Evolutionary conservation across 2,888 invertebrate species (phyloP).

Genomic region (Hyles lineata): DNA sequence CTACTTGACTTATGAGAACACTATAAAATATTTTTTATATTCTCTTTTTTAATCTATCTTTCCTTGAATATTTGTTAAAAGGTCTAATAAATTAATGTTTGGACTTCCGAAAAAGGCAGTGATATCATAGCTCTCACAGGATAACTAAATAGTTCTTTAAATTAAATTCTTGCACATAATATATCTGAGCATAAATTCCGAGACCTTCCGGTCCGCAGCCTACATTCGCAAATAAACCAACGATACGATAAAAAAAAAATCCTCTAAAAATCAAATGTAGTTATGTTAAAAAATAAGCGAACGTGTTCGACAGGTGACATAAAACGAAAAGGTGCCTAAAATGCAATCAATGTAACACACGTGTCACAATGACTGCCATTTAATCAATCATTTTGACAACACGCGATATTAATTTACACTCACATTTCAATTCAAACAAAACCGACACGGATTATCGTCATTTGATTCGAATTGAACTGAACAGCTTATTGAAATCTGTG

Average conservation of each 20-base stretch:
- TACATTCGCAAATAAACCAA: too few species aligned
- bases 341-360: constrained; percentile 54
- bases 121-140: neutral
- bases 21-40: too few species aligned
- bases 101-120: too few species aligned
- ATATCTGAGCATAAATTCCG: too few species aligned
- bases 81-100: too few species aligned
- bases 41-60: too few species aligned
- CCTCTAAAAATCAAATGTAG: neutral
- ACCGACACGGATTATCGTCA: neutral
- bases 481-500: neutral
- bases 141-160: too few species aligned
- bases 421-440: constrained; percentile 25
- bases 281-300: neutral
- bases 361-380: constrained; percentile 44
- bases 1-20: too few species aligned
- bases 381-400: constrained; percentile 52
- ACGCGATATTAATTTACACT: constrained; percentile 52
- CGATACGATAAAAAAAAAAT: neutral
- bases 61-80: too few species aligned
- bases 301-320: constrained; percentile 27
- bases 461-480: neutral
- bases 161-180: too few species aligned
- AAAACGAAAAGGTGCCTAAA: constrained; percentile 55
- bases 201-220: too few species aligned